These are phyloP conservation scores for Cromileptes altivelis DNA, from an alignment of 2,113 vertebrate species.

Conservation along the genomic window DNA sequence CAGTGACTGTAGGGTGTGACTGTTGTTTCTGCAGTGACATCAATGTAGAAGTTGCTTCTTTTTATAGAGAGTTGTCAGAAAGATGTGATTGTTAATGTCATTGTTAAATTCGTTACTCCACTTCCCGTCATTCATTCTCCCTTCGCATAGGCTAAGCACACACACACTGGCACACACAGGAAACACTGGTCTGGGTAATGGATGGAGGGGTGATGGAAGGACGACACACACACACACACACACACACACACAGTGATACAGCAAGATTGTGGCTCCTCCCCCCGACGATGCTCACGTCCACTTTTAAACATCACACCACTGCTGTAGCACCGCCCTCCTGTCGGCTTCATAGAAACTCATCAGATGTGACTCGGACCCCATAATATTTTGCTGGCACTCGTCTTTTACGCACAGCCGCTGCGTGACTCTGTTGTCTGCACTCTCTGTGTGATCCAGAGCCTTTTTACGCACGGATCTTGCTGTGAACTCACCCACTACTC, in stretches of 20 bases:
- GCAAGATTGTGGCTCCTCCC: slow-evolving; percentile 71
- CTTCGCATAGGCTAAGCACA: background rate
- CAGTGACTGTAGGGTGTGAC: slow-evolving; percentile 4
- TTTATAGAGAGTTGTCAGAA: no score
- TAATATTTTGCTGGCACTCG: slow-evolving; percentile 25
- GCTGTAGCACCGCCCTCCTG: slow-evolving; percentile 69
- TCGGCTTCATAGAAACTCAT: slow-evolving; percentile 50
- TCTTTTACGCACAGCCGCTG: background rate
- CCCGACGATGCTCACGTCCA: slow-evolving; percentile 16
- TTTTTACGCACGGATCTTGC: slow-evolving; percentile 23
- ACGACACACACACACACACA: background rate
- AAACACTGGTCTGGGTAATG: slow-evolving; percentile 5
- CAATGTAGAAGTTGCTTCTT: background rate
- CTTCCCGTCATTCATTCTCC: background rate
- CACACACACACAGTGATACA: slow-evolving; percentile 26
- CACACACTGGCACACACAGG: background rate
- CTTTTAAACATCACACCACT: slow-evolving; percentile 85
- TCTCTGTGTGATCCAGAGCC: background rate
- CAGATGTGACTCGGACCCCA: slow-evolving; percentile 13
- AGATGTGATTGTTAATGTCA: background rate
- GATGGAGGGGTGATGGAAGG: slow-evolving; percentile 14
- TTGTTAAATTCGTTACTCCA: background rate
- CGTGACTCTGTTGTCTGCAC: background rate
- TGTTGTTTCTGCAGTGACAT: background rate
- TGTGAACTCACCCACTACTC: background rate